Percentiles rank a stretch among this genome's conserved stretches.
phyloP scores from a whole-genome alignment of 1,140 invertebrate species.

The Cydia amplana region DNA sequence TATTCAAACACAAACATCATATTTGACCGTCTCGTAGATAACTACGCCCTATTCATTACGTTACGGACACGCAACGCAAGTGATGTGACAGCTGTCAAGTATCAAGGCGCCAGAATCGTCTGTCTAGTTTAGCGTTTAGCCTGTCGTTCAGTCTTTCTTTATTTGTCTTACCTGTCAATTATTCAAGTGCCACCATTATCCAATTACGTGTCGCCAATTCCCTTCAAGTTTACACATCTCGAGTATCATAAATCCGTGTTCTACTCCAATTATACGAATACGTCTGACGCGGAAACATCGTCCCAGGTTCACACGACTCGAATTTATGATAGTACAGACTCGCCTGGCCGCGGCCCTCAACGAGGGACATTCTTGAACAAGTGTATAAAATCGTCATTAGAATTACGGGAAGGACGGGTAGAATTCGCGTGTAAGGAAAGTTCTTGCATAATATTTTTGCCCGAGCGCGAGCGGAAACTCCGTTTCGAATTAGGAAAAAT shows the following conservation, averaged over 20 bases:
- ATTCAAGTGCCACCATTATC: background rate
- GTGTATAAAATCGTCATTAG: background rate
- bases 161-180: background rate
- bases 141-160: background rate
- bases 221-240: background rate
- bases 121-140: too few relatives aligned
- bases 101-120: too few relatives aligned
- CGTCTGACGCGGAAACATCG: background rate
- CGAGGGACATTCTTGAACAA: background rate
- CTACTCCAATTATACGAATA: constrained; percentile 3
- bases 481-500: too few relatives aligned
- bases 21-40: too few relatives aligned
- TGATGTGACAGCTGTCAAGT: too few relatives aligned
- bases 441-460: too few relatives aligned
- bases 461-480: too few relatives aligned
- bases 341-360: background rate
- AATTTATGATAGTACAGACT: background rate
- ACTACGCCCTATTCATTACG: too few relatives aligned
- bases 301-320: background rate
- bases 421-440: too few relatives aligned
- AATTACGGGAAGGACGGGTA: too few relatives aligned
- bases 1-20: too few relatives aligned
- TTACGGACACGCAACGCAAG: too few relatives aligned
- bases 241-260: background rate
- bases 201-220: background rate